A percentile compares a stretch with the other conserved stretches of the same genome.
Conservation (phyloP, 2,113 vertebrate species). For the Stictonetta naevosa region DNA sequence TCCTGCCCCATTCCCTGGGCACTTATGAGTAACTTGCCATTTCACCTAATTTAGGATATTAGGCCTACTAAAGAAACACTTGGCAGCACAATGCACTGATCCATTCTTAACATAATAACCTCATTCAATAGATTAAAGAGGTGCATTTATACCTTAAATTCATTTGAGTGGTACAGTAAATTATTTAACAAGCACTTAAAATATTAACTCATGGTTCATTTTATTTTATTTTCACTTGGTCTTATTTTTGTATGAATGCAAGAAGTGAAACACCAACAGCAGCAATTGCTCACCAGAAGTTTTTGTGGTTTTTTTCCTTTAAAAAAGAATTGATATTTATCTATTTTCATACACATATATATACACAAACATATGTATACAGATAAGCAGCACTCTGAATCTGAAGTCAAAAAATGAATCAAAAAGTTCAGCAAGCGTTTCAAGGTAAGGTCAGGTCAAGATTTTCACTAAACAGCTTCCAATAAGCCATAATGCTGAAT, state of each 20-base stretch:
- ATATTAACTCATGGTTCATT: conserved; percentile 16
- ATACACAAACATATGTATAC: background rate
- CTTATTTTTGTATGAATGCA: background rate
- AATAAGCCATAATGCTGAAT: background rate
- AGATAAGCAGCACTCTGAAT: background rate
- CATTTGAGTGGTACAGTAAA: conserved; percentile 20
- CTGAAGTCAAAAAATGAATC: background rate
- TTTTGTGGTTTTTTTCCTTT: background rate
- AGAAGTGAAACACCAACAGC: background rate
- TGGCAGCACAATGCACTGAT: conserved; percentile 34
- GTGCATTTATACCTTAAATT: conserved; percentile 36
- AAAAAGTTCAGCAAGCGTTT: background rate
- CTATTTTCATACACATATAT: background rate
- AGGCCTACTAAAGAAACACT: conserved; percentile 28
- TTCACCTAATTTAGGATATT: conserved; percentile 60
- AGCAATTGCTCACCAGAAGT: background rate
- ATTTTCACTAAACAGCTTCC: background rate
- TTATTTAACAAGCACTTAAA: conserved; percentile 51
- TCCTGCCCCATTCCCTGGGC: conserved; percentile 3
- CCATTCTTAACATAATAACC: conserved; percentile 61
- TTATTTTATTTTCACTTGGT: conserved; percentile 23
- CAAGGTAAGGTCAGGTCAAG: background rate
- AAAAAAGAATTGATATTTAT: background rate
- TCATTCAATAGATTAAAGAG: conserved; percentile 46
- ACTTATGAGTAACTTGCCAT: conserved; percentile 36